Evolutionary conservation across 2,888 invertebrate species (phyloP).

Genomic region (Octonoba sinensis): DNA sequence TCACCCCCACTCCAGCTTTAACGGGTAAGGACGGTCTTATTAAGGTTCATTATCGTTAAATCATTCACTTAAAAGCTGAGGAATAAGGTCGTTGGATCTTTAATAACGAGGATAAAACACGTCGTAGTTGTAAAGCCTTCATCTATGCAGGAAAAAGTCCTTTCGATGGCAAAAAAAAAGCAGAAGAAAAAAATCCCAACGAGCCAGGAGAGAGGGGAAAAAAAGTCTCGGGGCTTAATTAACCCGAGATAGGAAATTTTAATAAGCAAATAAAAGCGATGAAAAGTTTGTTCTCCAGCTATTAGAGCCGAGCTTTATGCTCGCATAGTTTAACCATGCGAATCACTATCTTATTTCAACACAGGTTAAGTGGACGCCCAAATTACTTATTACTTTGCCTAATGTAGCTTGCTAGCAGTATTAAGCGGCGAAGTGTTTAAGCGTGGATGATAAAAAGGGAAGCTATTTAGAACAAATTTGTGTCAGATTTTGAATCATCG

Average conservation of each 20-base stretch:
- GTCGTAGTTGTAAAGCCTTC: slow-evolving; percentile 44
- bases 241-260: slow-evolving; percentile 59
- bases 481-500: no score
- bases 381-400: slow-evolving; percentile 53
- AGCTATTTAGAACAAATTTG: no score
- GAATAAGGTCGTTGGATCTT: slow-evolving; percentile 55
- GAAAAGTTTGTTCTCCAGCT: slow-evolving; percentile 38
- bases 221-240: slow-evolving; percentile 42
- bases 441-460: slow-evolving; percentile 21
- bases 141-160: background rate
- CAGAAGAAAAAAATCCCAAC: slow-evolving; percentile 12
- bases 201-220: slow-evolving; percentile 20
- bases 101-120: slow-evolving; percentile 60
- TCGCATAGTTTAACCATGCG: slow-evolving; percentile 29
- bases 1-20: slow-evolving; percentile 11
- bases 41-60: slow-evolving; percentile 53
- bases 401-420: slow-evolving; percentile 31
- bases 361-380: slow-evolving; percentile 35
- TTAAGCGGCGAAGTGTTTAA: slow-evolving; percentile 5
- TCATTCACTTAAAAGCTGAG: slow-evolving; percentile 48
- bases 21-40: slow-evolving; percentile 37
- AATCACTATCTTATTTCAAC: slow-evolving; percentile 37
- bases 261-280: slow-evolving; percentile 54
- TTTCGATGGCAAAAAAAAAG: background rate
- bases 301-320: slow-evolving; percentile 23